phyloP scores from a whole-genome alignment of 2,888 invertebrate species.

The Empis stercorea region DNA sequence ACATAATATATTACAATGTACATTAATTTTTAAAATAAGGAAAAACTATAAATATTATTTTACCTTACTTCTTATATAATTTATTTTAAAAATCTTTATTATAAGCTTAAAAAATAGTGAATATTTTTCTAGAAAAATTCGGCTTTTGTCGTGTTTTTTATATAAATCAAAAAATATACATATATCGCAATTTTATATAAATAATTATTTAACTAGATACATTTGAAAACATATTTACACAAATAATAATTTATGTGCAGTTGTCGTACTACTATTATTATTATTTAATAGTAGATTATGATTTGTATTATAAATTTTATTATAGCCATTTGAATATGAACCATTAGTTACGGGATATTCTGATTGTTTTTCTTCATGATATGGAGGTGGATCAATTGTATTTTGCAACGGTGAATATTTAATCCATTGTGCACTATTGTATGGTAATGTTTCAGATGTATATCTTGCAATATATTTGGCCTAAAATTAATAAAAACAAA shows the following conservation, averaged over 20 bases:
- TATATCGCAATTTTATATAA: too few relatives aligned
- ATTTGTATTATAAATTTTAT: background rate
- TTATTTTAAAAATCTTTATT: too few relatives aligned
- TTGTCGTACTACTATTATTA: background rate
- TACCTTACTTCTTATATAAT: too few relatives aligned
- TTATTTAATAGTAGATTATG: background rate
- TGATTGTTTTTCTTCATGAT: background rate
- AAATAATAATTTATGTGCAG: background rate
- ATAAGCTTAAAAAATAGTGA: too few relatives aligned
- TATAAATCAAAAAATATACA: too few relatives aligned
- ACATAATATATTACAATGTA: too few relatives aligned
- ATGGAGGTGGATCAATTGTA: slow-evolving; percentile 17
- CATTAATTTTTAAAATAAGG: too few relatives aligned
- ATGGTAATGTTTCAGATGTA: slow-evolving; percentile 42
- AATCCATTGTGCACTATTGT: slow-evolving; percentile 33
- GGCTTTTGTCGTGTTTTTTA: too few relatives aligned
- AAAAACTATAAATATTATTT: too few relatives aligned
- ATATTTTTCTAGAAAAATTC: too few relatives aligned
- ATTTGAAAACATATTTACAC: background rate
- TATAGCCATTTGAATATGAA: background rate
- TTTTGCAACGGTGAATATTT: slow-evolving; percentile 28
- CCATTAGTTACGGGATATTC: background rate
- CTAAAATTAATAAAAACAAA: slow-evolving; percentile 29
- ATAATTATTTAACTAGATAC: too few relatives aligned
- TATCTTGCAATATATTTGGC: slow-evolving; percentile 57